phyloP scores from a whole-genome alignment of 2,113 vertebrate species.

The Orycteropus afer region DNA sequence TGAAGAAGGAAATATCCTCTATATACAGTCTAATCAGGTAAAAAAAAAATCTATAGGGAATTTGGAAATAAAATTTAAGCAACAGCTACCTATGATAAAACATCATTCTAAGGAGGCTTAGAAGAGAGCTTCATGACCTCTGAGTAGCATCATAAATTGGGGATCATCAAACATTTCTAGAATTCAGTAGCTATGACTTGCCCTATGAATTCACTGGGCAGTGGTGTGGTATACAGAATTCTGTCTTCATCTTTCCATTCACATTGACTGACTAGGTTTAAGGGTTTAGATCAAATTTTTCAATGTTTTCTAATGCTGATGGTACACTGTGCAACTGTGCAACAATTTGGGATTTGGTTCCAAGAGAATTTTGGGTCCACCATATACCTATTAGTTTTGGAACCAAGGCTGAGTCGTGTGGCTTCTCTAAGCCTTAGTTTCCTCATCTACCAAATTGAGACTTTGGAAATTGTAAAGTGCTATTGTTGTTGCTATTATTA shows the following conservation, averaged over 20 bases:
- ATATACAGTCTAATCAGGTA: not conserved
- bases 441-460: not conserved
- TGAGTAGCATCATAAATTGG: not conserved
- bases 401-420: accelerated
- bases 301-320: not conserved
- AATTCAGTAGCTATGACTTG: not conserved
- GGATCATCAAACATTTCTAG: not conserved
- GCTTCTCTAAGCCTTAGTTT: not conserved
- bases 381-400: not conserved
- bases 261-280: not conserved
- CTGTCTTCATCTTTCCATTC: not conserved
- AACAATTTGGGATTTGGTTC: not conserved
- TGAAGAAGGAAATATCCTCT: not conserved
- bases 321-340: not conserved
- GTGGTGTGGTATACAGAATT: not conserved
- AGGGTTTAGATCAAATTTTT: not conserved
- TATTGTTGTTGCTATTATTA: not conserved
- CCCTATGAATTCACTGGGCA: not conserved
- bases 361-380: not conserved
- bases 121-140: not conserved
- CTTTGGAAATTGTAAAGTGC: not conserved
- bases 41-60: not conserved
- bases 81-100: not conserved
- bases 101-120: not conserved
- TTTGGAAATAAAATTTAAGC: not conserved